Conservation (phyloP, 2,797 vertebrate genomes). For the Rhadinocentrus ornatus region DNA sequence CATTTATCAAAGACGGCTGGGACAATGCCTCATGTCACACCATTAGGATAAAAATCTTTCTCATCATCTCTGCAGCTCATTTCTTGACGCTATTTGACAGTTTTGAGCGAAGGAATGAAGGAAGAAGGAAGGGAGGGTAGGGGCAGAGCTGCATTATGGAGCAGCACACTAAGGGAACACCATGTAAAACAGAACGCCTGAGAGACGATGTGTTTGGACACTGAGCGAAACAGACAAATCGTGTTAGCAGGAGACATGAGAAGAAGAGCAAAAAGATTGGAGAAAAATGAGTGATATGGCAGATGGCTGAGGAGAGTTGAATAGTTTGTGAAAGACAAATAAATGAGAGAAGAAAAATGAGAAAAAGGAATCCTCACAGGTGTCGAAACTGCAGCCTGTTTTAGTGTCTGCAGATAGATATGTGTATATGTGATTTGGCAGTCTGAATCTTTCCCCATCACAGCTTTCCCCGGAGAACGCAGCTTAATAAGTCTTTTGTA, state of each 20-base stretch:
- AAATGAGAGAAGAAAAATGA: conserved; percentile 24
- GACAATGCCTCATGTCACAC: conserved; percentile 61
- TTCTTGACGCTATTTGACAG: conserved; percentile 66
- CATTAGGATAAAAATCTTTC: conserved; percentile 68
- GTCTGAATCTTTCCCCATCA: conserved; percentile 29
- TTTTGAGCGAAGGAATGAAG: conserved; percentile 27
- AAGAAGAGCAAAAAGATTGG: conserved; percentile 29
- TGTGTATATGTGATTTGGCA: conserved; percentile 31
- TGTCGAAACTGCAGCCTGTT: conserved; percentile 30
- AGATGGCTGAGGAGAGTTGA: conserved; percentile 54
- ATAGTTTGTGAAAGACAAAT: conserved; percentile 46
- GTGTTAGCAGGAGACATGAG: conserved; percentile 37
- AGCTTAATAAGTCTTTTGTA: conserved; percentile 51
- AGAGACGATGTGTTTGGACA: conserved; percentile 41
- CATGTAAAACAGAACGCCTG: conserved; percentile 55
- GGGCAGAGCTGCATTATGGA: conserved; percentile 19
- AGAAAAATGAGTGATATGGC: conserved; percentile 43
- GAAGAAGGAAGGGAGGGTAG: neutral
- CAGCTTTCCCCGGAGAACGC: conserved; percentile 38
- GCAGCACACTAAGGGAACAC: conserved; percentile 36
- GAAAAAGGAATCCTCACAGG: conserved; percentile 4
- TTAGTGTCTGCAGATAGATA: conserved; percentile 36
- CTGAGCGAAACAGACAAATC: conserved; percentile 56
- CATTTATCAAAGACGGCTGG: conserved; percentile 69
- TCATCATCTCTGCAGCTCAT: conserved; percentile 68